These are phyloP conservation scores for Bactericera cockerelli DNA, from an alignment of 1,140 invertebrate species.

Conservation along the genomic window DNA sequence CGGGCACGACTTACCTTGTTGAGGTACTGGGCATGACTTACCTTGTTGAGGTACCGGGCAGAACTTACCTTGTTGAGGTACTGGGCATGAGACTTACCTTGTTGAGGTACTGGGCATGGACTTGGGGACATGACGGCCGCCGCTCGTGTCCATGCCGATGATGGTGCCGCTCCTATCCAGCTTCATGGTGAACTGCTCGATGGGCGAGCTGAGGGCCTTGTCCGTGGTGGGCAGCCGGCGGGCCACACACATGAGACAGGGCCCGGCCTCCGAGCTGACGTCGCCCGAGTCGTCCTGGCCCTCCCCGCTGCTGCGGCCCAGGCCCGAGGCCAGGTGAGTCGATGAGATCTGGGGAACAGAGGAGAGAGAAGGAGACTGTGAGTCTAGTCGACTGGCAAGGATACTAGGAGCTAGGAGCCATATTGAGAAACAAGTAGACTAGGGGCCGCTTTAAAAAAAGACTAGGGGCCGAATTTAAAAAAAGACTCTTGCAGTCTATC, in stretches of 20 bases:
- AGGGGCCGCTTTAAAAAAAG: no score
- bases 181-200: conserved; percentile 85
- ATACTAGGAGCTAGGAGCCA: no score
- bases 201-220: conserved; percentile 44
- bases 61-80: no score
- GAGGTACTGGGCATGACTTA: no score
- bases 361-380: no score
- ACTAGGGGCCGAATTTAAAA: no score
- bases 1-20: no score
- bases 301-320: conserved; percentile 27
- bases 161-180: conserved; percentile 74
- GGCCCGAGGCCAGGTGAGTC: conserved; percentile 32
- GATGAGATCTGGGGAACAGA: conserved; percentile 33
- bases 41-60: no score
- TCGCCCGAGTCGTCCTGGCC: conserved; percentile 13
- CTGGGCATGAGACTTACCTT: no score
- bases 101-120: conserved; percentile 46
- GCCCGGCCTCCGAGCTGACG: conserved; percentile 31
- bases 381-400: no score
- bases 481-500: no score
- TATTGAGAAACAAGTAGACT: no score
- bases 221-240: conserved; percentile 70
- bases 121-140: conserved; percentile 39
- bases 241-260: conserved; percentile 62
- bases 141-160: conserved; percentile 54